Evolutionary conservation across 2,113 vertebrate species (phyloP).

Genomic region (Sinocyclocheilus anshuiensis): DNA sequence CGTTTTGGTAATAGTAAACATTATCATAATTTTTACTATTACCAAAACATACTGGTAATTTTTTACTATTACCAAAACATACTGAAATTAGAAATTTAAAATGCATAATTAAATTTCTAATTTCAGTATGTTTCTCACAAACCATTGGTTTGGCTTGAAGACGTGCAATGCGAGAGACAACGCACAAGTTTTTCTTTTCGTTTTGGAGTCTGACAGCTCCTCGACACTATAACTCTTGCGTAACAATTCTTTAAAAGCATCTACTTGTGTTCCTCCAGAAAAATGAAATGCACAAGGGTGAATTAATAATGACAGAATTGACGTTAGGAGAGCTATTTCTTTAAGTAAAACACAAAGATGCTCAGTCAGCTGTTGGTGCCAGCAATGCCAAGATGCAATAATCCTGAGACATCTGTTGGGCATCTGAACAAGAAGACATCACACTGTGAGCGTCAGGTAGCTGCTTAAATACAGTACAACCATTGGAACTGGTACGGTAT

Average conservation of each 20-base stretch:
- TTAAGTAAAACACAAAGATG: background rate
- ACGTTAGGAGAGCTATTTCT: background rate
- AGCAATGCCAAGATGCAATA: conserved; percentile 22
- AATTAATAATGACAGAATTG: background rate
- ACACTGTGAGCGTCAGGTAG: conserved; percentile 56
- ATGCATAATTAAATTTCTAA: background rate
- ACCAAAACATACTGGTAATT: too few relatives aligned
- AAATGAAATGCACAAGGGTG: background rate
- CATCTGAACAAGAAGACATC: conserved; percentile 16
- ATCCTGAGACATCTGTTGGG: conserved; percentile 27
- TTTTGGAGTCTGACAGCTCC: background rate
- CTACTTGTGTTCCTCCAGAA: background rate
- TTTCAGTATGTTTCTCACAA: background rate
- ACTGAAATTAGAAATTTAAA: too few relatives aligned
- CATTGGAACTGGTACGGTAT: conserved; percentile 55
- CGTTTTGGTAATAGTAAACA: background rate
- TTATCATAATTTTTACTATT: background rate
- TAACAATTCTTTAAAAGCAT: too few relatives aligned
- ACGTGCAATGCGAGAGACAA: background rate
- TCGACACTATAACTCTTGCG: background rate
- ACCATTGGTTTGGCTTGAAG: background rate
- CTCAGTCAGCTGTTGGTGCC: conserved; percentile 1
- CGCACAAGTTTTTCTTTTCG: background rate
- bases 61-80: too few relatives aligned
- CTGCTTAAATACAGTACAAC: conserved; percentile 61